These are phyloP conservation scores for Globodera rostochiensis DNA, from an alignment of 1,140 invertebrate species.

Conservation along the genomic window DNA sequence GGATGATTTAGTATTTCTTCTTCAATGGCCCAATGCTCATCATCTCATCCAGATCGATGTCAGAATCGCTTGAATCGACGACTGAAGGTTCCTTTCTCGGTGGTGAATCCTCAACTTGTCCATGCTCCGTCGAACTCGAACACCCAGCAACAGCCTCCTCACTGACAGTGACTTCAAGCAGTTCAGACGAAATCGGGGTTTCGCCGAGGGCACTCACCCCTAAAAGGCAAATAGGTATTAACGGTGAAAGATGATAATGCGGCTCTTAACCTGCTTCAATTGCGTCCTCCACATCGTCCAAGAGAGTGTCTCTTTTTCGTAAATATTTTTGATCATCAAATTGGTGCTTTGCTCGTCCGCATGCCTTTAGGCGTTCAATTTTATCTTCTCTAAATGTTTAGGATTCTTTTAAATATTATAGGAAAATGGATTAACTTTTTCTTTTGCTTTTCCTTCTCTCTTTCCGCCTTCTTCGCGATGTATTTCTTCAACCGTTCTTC, in stretches of 20 bases:
- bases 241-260: too few species aligned
- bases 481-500: slow-evolving; percentile 53
- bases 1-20: not conserved
- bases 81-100: not conserved
- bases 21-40: slow-evolving; percentile 21
- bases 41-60: slow-evolving; percentile 25
- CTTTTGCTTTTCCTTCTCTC: slow-evolving; percentile 48
- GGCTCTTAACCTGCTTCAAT: slow-evolving; percentile 43
- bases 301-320: slow-evolving; percentile 43
- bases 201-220: slow-evolving; percentile 16
- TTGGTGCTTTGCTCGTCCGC: slow-evolving; percentile 40
- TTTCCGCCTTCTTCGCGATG: slow-evolving; percentile 46
- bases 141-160: not conserved
- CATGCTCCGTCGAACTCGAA: not conserved
- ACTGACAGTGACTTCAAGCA: not conserved
- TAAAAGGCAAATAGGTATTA: not conserved
- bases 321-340: slow-evolving; percentile 52
- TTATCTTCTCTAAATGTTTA: slow-evolving; percentile 45
- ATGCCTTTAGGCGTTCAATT: slow-evolving; percentile 48
- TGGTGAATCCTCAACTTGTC: not conserved
- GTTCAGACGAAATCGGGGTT: not conserved
- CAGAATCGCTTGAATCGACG: slow-evolving; percentile 22
- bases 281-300: slow-evolving; percentile 49
- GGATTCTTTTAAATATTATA: not conserved
- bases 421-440: slow-evolving; percentile 40